These are phyloP conservation scores for Xanthorhoe spadicearia DNA, from an alignment of 2,888 invertebrate species.

Conservation along the genomic window DNA sequence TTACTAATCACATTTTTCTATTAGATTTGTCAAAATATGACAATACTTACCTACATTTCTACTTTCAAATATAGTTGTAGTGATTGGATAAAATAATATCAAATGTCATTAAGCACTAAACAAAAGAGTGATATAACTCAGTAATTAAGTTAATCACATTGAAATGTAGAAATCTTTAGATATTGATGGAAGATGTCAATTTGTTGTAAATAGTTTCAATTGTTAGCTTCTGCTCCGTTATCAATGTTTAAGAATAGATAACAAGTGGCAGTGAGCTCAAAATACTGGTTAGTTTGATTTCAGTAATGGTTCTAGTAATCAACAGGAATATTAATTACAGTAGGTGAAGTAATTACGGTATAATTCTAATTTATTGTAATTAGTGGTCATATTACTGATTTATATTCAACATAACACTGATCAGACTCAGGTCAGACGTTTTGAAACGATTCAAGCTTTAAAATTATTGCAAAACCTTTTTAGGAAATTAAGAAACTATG, in stretches of 20 bases:
- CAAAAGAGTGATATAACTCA: constrained; percentile 32
- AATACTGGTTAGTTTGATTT: constrained; percentile 15
- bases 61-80: too few species aligned
- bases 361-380: constrained; percentile 43
- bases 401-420: constrained; percentile 36
- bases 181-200: constrained; percentile 24
- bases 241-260: constrained; percentile 32
- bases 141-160: constrained; percentile 43
- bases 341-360: constrained; percentile 34
- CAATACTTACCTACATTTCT: too few species aligned
- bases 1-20: too few species aligned
- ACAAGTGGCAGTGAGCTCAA: constrained; percentile 15
- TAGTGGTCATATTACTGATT: constrained; percentile 33
- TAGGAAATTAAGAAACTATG: constrained; percentile 52
- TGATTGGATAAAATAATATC: not conserved
- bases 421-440: constrained; percentile 33
- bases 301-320: constrained; percentile 19
- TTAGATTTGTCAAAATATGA: too few species aligned
- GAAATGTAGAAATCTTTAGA: constrained; percentile 19
- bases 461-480: constrained; percentile 49
- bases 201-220: constrained; percentile 21
- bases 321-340: constrained; percentile 10
- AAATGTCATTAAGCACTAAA: constrained; percentile 12
- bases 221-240: constrained; percentile 23
- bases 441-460: constrained; percentile 43